Evolutionary conservation across 1,140 invertebrate genomes (phyloP), one percentile per base, ranked within the genome.

Genomic region (Cherax destructor): DNA sequence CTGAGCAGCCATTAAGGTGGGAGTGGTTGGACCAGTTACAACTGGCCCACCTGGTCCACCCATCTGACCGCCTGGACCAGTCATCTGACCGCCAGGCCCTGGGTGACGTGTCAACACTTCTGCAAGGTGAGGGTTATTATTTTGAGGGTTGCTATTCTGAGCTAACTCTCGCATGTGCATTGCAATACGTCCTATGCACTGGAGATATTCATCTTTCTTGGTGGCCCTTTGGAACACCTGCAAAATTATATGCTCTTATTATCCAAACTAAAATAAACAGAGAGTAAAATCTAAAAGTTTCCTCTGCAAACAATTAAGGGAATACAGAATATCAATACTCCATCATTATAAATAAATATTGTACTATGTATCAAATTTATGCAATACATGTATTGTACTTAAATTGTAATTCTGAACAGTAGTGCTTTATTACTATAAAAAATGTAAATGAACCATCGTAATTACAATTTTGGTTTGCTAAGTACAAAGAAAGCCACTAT

Each of bases 161-260:
- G 65, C 69, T 52, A 88, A 24, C 2, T 88, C 86, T 11, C 76
- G 83, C 86, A 92, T 77, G 49, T 85, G 87, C 74, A 85, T 83
- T 69, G 80, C 41, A 18, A 92, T 78, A 18, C 91, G 86, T 9
- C 30, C 85, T 21, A 92, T 85, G n/a, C 61, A 78, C 10, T 72
- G 16, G 81, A 89, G 72, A 74, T 89, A 92, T 59, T 92, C 91
- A 18, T 88, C 81, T 81, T 85, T 92, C 79, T 84, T 85, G n/a
- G 49, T 89, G 21, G 86, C 79, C 41, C 91, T 50, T 9, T 88
- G 77, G 83, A 92, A 92, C 41, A 92, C 74, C 91, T 92, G 87
- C 3, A 92, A 24, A 79, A 83, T 41, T 11, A 81, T 72, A 16
- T 16, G 9, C n/a, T 79, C 5, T 49, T 50, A 50, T 50, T 50